Percentiles rank a stretch among this genome's conserved stretches.
phyloP scores from a whole-genome alignment of 1,140 invertebrate species.

The Nylanderia fulva region DNA sequence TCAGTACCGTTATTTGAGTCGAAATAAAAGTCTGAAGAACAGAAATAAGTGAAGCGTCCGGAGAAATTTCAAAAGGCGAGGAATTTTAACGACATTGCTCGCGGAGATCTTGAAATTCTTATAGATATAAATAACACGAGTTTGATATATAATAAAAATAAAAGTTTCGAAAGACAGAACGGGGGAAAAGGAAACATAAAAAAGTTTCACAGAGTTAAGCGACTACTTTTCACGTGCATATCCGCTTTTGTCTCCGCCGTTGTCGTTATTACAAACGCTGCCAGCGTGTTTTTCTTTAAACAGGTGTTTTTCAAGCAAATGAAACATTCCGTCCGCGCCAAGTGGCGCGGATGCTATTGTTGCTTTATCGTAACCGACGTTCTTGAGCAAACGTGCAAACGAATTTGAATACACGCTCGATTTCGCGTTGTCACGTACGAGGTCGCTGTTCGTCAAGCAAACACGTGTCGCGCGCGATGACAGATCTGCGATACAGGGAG shows the following conservation, averaged over 20 bases:
- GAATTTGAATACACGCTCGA: constrained; percentile 45
- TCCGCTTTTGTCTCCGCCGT: background rate
- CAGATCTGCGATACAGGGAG: background rate
- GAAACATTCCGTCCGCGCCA: constrained; percentile 19
- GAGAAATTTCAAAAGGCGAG: background rate
- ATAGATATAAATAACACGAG: background rate
- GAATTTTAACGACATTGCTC: background rate
- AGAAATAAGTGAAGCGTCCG: constrained; percentile 28
- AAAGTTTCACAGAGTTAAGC: background rate
- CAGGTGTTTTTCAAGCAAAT: constrained; percentile 52
- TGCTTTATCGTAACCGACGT: constrained; percentile 20
- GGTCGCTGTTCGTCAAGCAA: background rate
- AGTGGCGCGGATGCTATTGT: background rate
- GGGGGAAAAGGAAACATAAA: background rate
- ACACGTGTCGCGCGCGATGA: background rate
- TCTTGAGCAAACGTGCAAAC: constrained; percentile 6
- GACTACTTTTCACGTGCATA: background rate
- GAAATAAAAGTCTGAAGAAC: background rate
- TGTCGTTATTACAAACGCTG: constrained; percentile 20
- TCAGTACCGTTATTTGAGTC: background rate
- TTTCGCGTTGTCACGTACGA: constrained; percentile 6
- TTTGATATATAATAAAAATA: constrained; percentile 17
- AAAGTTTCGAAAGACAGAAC: background rate
- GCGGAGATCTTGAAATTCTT: background rate
- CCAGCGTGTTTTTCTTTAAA: constrained; percentile 36